Evolutionary conservation across 2,888 invertebrate genomes (phyloP), one percentile per base, ranked within the genome.

Genomic region (Marronus borbonicus): DNA sequence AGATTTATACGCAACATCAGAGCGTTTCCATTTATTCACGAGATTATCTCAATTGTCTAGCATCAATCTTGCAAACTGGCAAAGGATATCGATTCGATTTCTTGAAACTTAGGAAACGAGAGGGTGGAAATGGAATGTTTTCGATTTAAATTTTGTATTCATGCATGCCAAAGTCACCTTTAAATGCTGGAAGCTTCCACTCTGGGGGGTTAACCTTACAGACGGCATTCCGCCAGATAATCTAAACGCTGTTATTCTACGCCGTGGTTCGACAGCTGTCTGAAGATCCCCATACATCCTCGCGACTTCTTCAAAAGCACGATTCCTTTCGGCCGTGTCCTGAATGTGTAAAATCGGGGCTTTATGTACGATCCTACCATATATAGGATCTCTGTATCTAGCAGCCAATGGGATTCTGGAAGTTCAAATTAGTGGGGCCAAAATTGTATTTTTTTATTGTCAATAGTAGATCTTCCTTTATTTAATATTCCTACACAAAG

Each of bases 331-430:
- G 0, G 91, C 86, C 14, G 85, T 78, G 64, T 87, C 86, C 31
- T 85, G 89, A 82, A 84, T 88, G 66, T 86, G 86, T 55, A 88
- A 86, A n/a, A 89, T 90, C 0, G 94, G 94, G 2, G 93, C 93
- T 80, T 94, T 93, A 83, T 93, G 94, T 8, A 95, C 91, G 58
- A 95, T 90, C 14, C 93, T 90, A 0, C 95, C 95, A 85, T 93
- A 95, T 1, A 95, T 92, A 52, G 94, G 94, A 72, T 83, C 79
- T 81, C 89, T 86, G 81, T 88, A 87, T 76, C 88, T 85, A 70
- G 86, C 80, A 36, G 88, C 85, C 85, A 89, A 85, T 70, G 89
- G 86, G 82, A 89, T 83, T 78, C 90, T 90, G 77, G 39, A 70
- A 75, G 12, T 39, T 39, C n/a, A 75, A 65, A n/a, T 55, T n/a